Evolutionary conservation across 2,888 invertebrate species (phyloP).

Genomic region (Acanthacorydalis orientalis): DNA sequence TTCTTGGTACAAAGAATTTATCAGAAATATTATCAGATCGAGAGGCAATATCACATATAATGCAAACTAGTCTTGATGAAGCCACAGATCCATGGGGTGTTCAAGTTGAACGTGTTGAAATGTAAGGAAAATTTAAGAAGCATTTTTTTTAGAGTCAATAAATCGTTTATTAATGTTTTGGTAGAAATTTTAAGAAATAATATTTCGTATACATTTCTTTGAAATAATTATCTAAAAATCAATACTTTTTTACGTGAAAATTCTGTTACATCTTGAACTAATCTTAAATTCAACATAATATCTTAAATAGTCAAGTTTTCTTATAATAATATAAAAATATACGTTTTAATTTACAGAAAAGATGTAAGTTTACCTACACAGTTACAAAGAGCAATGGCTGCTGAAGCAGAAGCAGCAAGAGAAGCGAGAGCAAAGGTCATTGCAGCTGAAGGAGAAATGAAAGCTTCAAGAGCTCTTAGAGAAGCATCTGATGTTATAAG

Average conservation of each 20-base stretch:
- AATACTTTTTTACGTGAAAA: no score
- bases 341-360: constrained; percentile 34
- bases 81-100: constrained; percentile 89
- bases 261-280: no score
- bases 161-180: no score
- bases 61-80: constrained; percentile 72
- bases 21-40: constrained; percentile 84
- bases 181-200: no score
- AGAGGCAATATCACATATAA: constrained; percentile 78
- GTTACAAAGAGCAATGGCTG: constrained; percentile 66
- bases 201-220: no score
- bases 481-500: constrained; percentile 77
- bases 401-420: constrained; percentile 64
- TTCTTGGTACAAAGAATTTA: constrained; percentile 80
- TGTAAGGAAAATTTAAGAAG: constrained; percentile 58
- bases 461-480: constrained; percentile 66
- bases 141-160: no score
- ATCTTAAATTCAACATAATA: no score
- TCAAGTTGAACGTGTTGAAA: constrained; percentile 87
- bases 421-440: constrained; percentile 68
- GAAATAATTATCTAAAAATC: no score
- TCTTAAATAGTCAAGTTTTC: no score
- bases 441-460: constrained; percentile 75
- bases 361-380: constrained; percentile 63
- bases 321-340: not conserved